phyloP scores from a whole-genome alignment of 2,797 vertebrate genomes.

The Antennarius maculatus region DNA sequence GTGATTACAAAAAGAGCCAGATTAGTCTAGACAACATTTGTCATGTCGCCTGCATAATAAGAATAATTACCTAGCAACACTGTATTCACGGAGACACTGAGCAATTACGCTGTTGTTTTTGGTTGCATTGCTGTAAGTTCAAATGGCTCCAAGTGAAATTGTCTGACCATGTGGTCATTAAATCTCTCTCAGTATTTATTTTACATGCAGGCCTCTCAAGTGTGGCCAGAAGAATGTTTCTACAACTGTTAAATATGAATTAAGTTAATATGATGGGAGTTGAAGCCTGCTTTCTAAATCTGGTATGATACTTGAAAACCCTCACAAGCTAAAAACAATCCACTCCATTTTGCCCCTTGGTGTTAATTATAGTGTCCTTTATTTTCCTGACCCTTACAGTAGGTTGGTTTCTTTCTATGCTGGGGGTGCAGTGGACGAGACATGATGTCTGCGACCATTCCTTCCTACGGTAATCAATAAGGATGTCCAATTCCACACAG shows the following conservation, averaged over 20 bases:
- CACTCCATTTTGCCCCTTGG: conserved; percentile 14
- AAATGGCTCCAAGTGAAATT: conserved; percentile 36
- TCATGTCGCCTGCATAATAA: conserved; percentile 34
- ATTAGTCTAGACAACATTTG: conserved; percentile 38
- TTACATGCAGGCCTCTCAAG: conserved; percentile 17
- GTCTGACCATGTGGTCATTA: conserved; percentile 26
- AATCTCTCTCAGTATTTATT: conserved; percentile 21
- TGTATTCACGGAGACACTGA: conserved; percentile 36
- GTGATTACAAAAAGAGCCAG: conserved; percentile 28
- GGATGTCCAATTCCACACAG: conserved; percentile 53
- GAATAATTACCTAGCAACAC: conserved; percentile 45
- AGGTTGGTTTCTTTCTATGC: conserved; percentile 38
- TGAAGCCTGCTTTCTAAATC: conserved; percentile 13
- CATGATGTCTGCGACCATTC: conserved; percentile 54
- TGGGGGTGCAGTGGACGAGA: conserved; percentile 33
- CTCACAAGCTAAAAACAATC: conserved; percentile 23
- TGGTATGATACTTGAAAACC: conserved; percentile 18
- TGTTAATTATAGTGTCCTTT: conserved; percentile 50
- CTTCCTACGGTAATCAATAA: conserved; percentile 60
- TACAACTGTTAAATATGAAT: conserved; percentile 22
- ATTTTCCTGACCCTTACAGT: conserved; percentile 56
- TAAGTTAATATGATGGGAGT: conserved; percentile 3
- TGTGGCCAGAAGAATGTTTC: conserved; percentile 18
- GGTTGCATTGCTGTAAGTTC: conserved; percentile 24
- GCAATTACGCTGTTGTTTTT: conserved; percentile 52